Evolutionary conservation across 2,113 vertebrate species (phyloP), one percentile per base, ranked within the genome.

Genomic region (Cyprinodon tularosa): DNA sequence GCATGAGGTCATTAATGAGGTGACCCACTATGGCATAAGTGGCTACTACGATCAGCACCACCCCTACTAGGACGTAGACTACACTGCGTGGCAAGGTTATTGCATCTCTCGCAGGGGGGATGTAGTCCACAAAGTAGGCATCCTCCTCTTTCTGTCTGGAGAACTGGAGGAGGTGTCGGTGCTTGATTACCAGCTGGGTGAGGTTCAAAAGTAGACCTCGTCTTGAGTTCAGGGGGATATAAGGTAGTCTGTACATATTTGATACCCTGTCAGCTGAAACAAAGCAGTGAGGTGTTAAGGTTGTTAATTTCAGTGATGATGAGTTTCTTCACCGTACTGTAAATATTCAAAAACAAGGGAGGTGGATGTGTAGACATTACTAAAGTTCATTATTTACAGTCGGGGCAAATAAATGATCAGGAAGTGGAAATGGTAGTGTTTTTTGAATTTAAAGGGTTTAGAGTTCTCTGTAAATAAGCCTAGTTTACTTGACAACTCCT

Each of bases 21-120:
- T 98, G 96, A 4, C 97, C 96, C 36, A 97, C 96, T 0, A 97
- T 96, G 88, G 96, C 96, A 0, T 97, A 98, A 0, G 96, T 96
- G 61, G 95, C 95, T 3, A 90, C 72, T 68, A 96, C 50, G 68
- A 98, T 95, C 80, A 98, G 78, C 0, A 93, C 44, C 0, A 90
- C 89, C 0, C 95, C 96, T 71, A 94, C 91, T 62, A 96, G 60
- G 22, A 39, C 72, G 14, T 95, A 95, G 79, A 95, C 81, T 37
- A 95, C 86, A 38, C 74, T 88, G 65, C 88, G 88, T 0, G 8
- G 57, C 14, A 93, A 83, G 38, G 77, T 81, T 79, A 94, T 66
- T 12, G 89, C 76, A 13, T 93, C 91, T 61, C 91, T 90, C 0
- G 93, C 85, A 2, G 90, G 90, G 4, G 92, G 92, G 40, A 82